Evolutionary conservation across 2,888 invertebrate species (phyloP).

Genomic region (Mactromeris polynyma): DNA sequence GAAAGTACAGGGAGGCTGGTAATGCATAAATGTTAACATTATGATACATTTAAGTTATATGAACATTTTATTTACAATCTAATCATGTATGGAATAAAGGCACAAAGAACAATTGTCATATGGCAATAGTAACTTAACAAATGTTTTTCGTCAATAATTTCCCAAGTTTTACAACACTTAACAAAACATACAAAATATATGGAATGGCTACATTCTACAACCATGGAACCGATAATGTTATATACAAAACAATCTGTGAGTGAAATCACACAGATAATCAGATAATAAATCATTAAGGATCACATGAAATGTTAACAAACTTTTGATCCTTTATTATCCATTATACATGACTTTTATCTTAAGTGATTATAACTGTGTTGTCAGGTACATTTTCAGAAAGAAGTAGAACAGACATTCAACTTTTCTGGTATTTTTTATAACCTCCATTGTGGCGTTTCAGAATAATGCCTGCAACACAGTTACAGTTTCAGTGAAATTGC

Average conservation of each 20-base stretch:
- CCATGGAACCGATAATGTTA: not conserved
- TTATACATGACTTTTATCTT: not conserved
- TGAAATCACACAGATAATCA: not conserved
- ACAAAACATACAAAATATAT: constrained; percentile 12
- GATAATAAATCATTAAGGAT: not conserved
- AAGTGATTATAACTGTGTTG: too few species aligned
- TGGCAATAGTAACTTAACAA: constrained; percentile 16
- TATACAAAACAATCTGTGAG: not conserved
- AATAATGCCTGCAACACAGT: too few species aligned
- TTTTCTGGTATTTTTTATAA: too few species aligned
- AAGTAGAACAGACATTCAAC: not conserved
- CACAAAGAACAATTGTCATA: constrained; percentile 23
- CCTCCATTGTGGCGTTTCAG: too few species aligned
- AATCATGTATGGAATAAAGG: constrained; percentile 12
- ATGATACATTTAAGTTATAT: constrained; percentile 11
- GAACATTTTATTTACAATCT: not conserved
- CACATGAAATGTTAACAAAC: too few species aligned
- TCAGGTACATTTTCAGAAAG: not conserved
- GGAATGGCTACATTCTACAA: constrained; percentile 9
- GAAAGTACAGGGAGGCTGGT: not conserved
- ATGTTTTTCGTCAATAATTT: not conserved
- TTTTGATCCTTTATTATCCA: not conserved
- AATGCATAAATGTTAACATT: not conserved
- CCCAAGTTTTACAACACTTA: constrained; percentile 10
- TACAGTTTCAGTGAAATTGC: too few species aligned